A percentile compares a stretch with the other conserved stretches of the same genome.
phyloP scores from a whole-genome alignment of 2,113 vertebrate species.

The Centropristis striata region DNA sequence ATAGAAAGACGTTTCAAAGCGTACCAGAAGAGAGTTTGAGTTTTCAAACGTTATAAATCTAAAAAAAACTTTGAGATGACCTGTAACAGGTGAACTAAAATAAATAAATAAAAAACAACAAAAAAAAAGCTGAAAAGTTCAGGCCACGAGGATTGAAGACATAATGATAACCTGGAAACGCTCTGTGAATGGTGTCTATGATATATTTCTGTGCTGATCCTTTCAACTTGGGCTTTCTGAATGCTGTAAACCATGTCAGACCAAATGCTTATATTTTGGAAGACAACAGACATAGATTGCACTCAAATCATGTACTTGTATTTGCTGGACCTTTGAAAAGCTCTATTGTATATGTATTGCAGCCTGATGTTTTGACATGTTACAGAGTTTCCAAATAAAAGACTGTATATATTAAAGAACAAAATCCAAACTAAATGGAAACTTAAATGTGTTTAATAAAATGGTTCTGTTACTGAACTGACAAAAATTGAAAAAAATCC shows the following conservation, averaged over 20 bases:
- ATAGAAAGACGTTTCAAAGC: neutral
- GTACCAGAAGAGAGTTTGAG: neutral
- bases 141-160: slow-evolving; percentile 13
- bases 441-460: slow-evolving; percentile 60
- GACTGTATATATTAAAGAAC: slow-evolving; percentile 32
- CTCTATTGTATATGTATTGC: slow-evolving; percentile 34
- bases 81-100: slow-evolving; percentile 3
- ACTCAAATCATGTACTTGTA: slow-evolving; percentile 47
- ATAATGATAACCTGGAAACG: slow-evolving; percentile 40
- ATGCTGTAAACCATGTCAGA: slow-evolving; percentile 52
- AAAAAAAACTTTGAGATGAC: neutral
- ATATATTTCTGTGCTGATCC: slow-evolving; percentile 23
- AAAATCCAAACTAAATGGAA: slow-evolving; percentile 33
- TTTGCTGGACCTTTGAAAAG: slow-evolving; percentile 42
- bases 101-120: no score
- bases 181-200: slow-evolving; percentile 28
- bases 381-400: slow-evolving; percentile 39
- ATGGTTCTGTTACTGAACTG: slow-evolving; percentile 12
- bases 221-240: slow-evolving; percentile 32
- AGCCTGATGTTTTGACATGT: slow-evolving; percentile 51
- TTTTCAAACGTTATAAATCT: slow-evolving; percentile 3
- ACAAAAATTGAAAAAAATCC: neutral
- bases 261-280: slow-evolving; percentile 45
- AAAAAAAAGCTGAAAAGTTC: neutral
- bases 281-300: slow-evolving; percentile 41